Conservation (phyloP, 2,797 vertebrate species). For the Phaenicophaeus curvirostris region DNA sequence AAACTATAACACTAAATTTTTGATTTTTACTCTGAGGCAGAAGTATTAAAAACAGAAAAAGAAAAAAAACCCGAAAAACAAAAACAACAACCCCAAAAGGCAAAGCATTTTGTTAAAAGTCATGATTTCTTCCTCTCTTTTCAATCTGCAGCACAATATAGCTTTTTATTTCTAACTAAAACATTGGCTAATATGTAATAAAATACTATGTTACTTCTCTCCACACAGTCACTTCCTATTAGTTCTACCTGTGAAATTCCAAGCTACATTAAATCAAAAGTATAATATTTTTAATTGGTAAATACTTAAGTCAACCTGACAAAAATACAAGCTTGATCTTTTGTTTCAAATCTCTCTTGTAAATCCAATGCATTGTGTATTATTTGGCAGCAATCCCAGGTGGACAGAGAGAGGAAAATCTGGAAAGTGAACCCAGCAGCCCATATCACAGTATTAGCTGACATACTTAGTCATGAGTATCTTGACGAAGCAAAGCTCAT, state of each 20-base stretch:
- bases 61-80: no score
- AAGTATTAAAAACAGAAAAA: neutral
- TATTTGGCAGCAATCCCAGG: neutral
- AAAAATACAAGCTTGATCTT: neutral
- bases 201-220: neutral
- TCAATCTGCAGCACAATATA: neutral
- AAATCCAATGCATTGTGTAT: neutral
- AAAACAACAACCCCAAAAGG: no score
- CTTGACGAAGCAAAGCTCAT: neutral
- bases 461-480: neutral
- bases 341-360: neutral
- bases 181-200: neutral
- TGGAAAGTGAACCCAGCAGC: neutral
- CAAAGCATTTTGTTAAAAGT: neutral
- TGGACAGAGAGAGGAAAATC: neutral
- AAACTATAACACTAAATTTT: neutral
- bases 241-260: neutral
- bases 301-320: neutral
- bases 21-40: neutral
- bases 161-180: neutral
- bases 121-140: neutral
- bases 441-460: neutral
- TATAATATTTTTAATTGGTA: neutral
- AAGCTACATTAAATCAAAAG: neutral
- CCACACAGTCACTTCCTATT: neutral